A percentile compares a stretch with the other conserved stretches of the same genome.
Conservation (phyloP, 2,113 vertebrate genomes). For the Brachionichthys hirsutus region DNA sequence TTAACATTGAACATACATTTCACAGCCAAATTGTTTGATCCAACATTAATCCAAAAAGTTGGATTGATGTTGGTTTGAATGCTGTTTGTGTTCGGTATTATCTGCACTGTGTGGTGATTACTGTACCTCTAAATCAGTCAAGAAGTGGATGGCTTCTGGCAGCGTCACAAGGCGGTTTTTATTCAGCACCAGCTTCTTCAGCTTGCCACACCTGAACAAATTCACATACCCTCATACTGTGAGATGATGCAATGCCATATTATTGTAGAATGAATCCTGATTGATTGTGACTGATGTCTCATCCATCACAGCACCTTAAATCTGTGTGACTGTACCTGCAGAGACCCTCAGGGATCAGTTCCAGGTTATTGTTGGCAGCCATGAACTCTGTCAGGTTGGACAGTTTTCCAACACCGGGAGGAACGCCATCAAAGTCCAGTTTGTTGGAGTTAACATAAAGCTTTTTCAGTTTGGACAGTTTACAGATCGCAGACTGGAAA, state of each 20-base stretch:
- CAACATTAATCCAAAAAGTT: not conserved
- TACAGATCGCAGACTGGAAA: conserved; percentile 91
- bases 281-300: too few species aligned
- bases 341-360: conserved; percentile 94
- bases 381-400: conserved; percentile 91
- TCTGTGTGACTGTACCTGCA: conserved; percentile 82
- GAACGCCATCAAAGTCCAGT: conserved; percentile 95
- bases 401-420: conserved; percentile 93
- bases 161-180: conserved; percentile 95
- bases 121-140: conserved; percentile 87
- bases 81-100: not conserved
- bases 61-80: too few species aligned
- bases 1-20: too few species aligned
- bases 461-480: conserved; percentile 93
- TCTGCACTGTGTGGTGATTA: not conserved
- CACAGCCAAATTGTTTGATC: too few species aligned
- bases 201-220: conserved; percentile 85
- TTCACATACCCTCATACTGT: not conserved
- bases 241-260: not conserved
- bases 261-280: not conserved
- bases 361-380: conserved; percentile 96
- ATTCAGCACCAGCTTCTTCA: conserved; percentile 93
- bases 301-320: not conserved
- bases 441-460: conserved; percentile 96
- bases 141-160: conserved; percentile 92